These are phyloP conservation scores for Mimumesa dahlbomi DNA, from an alignment of 2,888 invertebrate species.

Conservation along the genomic window DNA sequence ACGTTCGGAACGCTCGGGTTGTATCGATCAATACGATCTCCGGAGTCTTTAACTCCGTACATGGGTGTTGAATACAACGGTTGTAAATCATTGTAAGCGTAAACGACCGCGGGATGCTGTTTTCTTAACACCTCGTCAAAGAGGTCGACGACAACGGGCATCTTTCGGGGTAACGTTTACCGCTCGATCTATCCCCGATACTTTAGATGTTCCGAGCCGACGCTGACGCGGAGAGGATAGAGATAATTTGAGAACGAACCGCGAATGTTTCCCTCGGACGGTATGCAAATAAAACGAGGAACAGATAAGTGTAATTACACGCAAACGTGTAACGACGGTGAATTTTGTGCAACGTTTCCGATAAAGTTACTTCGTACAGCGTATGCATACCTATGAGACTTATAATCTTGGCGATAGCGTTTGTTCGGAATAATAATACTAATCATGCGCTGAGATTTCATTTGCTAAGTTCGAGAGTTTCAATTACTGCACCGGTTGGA, in stretches of 20 bases:
- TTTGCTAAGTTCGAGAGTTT: slow-evolving; percentile 57
- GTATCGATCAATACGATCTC: slow-evolving; percentile 59
- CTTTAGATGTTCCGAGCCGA: too few species aligned
- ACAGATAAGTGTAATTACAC: slow-evolving; percentile 8
- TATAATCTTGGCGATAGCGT: slow-evolving; percentile 40
- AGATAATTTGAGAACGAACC: too few species aligned
- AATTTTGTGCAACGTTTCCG: slow-evolving; percentile 29
- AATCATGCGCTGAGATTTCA: slow-evolving; percentile 50
- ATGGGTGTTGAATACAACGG: slow-evolving; percentile 21
- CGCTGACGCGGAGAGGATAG: too few species aligned
- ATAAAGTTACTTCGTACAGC: slow-evolving; percentile 27
- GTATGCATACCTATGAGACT: slow-evolving; percentile 14
- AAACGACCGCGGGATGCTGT: slow-evolving; percentile 63
- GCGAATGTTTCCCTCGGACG: too few species aligned
- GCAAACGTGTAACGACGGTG: slow-evolving; percentile 11
- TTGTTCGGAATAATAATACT: slow-evolving; percentile 50
- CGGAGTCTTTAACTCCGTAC: slow-evolving; percentile 7
- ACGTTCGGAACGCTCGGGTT: slow-evolving; percentile 18
- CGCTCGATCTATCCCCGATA: slow-evolving; percentile 1
- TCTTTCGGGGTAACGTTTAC: slow-evolving; percentile 32
- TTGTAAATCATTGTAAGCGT: slow-evolving; percentile 68
- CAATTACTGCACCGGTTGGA: slow-evolving; percentile 55
- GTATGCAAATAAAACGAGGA: slow-evolving; percentile 1
- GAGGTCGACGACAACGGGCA: slow-evolving; percentile 32
- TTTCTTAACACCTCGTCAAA: slow-evolving; percentile 72